These are phyloP conservation scores for Gobiocypris rarus DNA, from an alignment of 2,113 vertebrate genomes.

Conservation along the genomic window DNA sequence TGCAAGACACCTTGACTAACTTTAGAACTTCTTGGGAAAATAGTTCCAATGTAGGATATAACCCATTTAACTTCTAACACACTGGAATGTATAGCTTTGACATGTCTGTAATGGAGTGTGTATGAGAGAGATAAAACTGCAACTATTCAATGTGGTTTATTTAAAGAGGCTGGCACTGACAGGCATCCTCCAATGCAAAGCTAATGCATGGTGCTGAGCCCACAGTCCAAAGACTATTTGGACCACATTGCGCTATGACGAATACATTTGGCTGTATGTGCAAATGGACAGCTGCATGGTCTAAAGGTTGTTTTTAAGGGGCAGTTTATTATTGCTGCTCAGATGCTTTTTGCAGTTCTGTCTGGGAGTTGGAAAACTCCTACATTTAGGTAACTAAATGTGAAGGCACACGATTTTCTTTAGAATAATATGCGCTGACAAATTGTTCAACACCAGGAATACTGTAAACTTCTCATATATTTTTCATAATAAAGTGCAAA, in stretches of 20 bases:
- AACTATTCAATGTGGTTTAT: slow-evolving; percentile 22
- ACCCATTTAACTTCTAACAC: not conserved
- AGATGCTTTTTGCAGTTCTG: not conserved
- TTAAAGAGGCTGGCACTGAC: slow-evolving; percentile 7
- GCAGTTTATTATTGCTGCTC: slow-evolving; percentile 16
- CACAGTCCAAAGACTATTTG: not conserved
- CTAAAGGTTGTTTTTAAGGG: slow-evolving; percentile 1
- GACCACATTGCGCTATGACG: slow-evolving; percentile 34
- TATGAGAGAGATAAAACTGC: slow-evolving; percentile 12
- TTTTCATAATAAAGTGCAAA: not conserved
- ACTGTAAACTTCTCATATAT: not conserved
- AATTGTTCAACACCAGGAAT: not conserved
- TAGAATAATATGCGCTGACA: not conserved
- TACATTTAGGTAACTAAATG: not conserved
- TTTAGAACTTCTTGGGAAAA: not conserved
- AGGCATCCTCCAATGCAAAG: slow-evolving; percentile 28
- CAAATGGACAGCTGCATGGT: slow-evolving; percentile 13
- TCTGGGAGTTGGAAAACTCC: not conserved
- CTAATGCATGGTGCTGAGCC: not conserved
- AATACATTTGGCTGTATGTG: slow-evolving; percentile 37
- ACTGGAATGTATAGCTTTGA: slow-evolving; percentile 9
- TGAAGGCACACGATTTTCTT: not conserved
- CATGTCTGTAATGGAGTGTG: slow-evolving; percentile 33
- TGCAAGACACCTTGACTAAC: not conserved
- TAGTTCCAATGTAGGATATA: not conserved